Base-by-base conservation (phyloP, 30 jellyfish, hydroid and myxozoan species). In the Turritopsis rubra region DNA sequence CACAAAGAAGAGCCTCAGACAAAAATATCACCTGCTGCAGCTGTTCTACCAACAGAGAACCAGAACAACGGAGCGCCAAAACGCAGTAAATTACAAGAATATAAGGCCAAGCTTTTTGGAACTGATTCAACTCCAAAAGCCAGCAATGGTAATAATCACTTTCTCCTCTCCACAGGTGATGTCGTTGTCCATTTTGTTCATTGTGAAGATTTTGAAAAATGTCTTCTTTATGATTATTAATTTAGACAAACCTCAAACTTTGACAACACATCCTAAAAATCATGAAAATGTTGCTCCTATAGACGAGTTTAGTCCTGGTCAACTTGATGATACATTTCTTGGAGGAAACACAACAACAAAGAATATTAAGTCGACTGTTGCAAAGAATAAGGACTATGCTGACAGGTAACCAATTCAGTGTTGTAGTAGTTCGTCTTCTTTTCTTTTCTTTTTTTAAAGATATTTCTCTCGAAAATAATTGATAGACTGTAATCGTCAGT, bases 241-340 rank as follows among this genome's bases (percentile, higher is more conserved):
- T 68, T 23, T 23, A n/a, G 28, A n/a, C 17, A 9, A n/a, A 7
- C 16, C 19, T 9, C 31, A 68, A 68, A 27, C 9, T 8, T 8
- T 19, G 9, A 1, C 28, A 68, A 68, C 30, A 68, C 16, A 17
- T 9, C 9, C 9, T 7, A 22, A 7, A 68, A 19, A 68, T 27
- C 16, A 0, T n/a, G 16, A 9, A 7, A 16, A 9, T 1, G 77
- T 22, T 1, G 31, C 77, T 68, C 77, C 77, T 77, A 60, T 77
- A 0, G 85, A 77, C 29, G 85, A 77, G 70, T 77, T 77, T 28
- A 60, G 28, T 60, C 85, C 85, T 30, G 85, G 71, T 29, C 72
- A 77, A 29, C 77, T 68, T 7, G 77, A 68, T 68, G 77, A 68
- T 68, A 27, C 28, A 9, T 68, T 68, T 68, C 77, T 68, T 68